phyloP scores from a whole-genome alignment of 2,797 vertebrate species.

The Pelodytes ibericus region DNA sequence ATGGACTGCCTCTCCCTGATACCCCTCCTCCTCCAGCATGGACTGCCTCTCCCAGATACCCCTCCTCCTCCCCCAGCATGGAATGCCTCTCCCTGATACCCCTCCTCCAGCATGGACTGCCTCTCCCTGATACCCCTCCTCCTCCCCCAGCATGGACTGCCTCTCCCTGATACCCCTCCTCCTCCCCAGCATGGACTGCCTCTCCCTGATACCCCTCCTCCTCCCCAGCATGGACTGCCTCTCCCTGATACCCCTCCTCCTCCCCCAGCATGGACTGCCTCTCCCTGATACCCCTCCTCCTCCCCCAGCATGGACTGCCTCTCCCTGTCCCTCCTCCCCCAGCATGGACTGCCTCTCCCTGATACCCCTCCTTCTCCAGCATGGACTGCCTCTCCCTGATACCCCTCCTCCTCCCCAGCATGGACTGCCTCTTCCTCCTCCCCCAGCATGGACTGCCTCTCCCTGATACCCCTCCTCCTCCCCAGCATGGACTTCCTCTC shows the following conservation, averaged over 20 bases:
- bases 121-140: too few species aligned
- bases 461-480: not conserved
- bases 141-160: slow-evolving; percentile 37
- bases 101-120: too few species aligned
- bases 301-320: not conserved
- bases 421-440: not conserved
- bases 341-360: not conserved
- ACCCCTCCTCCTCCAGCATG: too few species aligned
- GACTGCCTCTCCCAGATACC: too few species aligned
- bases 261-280: not conserved
- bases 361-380: too few species aligned
- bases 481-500: too few species aligned
- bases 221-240: not conserved
- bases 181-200: slow-evolving; percentile 7
- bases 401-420: not conserved
- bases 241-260: not conserved
- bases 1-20: too few species aligned
- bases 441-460: too few species aligned
- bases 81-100: too few species aligned
- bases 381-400: slow-evolving; percentile 5
- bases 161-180: slow-evolving; percentile 31
- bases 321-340: not conserved
- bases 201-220: not conserved
- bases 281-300: not conserved
- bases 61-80: too few species aligned